Base-by-base conservation (phyloP, 2,113 vertebrate species). In the Pampusana beccarii region DNA sequence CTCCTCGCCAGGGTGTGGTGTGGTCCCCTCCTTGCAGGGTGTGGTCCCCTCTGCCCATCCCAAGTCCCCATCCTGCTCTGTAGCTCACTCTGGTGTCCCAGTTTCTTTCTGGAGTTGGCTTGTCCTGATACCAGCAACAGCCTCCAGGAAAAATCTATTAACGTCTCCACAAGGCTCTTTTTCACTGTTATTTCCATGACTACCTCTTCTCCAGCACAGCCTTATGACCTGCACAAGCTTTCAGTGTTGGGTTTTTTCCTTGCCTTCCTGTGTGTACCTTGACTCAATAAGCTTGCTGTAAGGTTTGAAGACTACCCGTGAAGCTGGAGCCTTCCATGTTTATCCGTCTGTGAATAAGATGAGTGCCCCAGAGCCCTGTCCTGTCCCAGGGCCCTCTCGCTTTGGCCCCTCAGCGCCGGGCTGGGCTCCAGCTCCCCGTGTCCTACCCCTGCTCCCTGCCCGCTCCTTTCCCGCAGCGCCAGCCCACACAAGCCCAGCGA, bases 31-130 rank as follows among this genome's bases (percentile, higher is more conserved):
- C 40, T 42, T 42, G 34, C 1, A 0, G 25, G 36, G 3, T 16
- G 40, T 9, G 17, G 23, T 54, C 56, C 67, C 53, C 40, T 25
- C 34, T 13, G 29, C 21, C 13, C 11, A 9, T 51, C 24, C 7
- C 1, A 18, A 16, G 54, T 5, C 19, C 18, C 24, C 24, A 2
- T 33, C 33, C 13, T 1, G 0, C 86, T 31, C 38, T 0, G 3
- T 15, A 44, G 34, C 34, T 50, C 61, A 29, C 26, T 15, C 38
- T 12, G 26, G 24, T 29, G 24, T 33, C 56, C 42, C 23, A 4
- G 28, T 26, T 65, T 54, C n/a, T 25, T 53, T 40, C 79, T 66
- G 38, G 51, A 40, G 51, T 9, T 40, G 38, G n/a, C 29, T 78
- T 5, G 8, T 40, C 25, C 28, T 34, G 51, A 6, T 31, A 48